A percentile compares a stretch with the other conserved stretches of the same genome.
Conservation (phyloP, 2,888 invertebrate species). For the Acanthosepion pharaonis region DNA sequence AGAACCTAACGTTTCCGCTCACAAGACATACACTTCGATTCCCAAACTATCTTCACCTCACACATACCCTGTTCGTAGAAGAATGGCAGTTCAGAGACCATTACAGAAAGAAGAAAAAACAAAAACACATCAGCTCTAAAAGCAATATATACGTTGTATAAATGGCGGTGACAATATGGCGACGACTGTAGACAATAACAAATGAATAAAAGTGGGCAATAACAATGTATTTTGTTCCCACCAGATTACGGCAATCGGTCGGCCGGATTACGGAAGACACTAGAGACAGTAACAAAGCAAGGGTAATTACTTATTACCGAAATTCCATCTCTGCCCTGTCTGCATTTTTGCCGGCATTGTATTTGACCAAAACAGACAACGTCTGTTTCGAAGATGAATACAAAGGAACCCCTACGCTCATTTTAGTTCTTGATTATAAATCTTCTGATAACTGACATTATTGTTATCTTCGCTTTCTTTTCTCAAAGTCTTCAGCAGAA, state of each 20-base stretch:
- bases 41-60: neutral
- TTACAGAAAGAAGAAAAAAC: neutral
- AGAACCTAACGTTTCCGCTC: neutral
- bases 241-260: constrained; percentile 16
- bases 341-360: neutral
- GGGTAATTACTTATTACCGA: neutral
- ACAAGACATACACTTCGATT: neutral
- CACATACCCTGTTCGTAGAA: neutral
- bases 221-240: constrained; percentile 6
- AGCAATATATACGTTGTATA: neutral
- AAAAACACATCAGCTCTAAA: neutral
- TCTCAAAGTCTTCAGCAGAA: neutral
- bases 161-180: constrained; percentile 9
- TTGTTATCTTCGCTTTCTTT: neutral
- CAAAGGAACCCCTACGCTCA: neutral
- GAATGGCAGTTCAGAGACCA: neutral
- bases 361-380: neutral
- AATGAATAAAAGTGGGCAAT: neutral
- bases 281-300: neutral
- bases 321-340: neutral
- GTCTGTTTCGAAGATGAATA: neutral
- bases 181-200: neutral
- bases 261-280: neutral
- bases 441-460: neutral
- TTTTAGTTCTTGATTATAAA: neutral